Base-by-base conservation (phyloP, 2,797 vertebrate genomes). In the Loris lydekkerianus region DNA sequence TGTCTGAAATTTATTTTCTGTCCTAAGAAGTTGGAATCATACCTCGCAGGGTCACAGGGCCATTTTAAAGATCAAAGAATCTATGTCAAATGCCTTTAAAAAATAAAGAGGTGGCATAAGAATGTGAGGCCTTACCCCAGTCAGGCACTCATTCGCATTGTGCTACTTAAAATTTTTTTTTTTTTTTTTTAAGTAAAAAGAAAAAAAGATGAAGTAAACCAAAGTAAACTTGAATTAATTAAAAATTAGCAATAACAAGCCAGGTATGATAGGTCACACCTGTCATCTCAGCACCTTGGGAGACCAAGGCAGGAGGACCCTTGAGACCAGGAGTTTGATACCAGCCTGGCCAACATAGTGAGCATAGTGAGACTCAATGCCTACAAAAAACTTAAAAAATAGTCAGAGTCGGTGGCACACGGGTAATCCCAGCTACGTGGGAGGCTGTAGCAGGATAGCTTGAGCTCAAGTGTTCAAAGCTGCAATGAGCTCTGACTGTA, bases 181-280 rank as follows among this genome's bases (percentile, higher is more conserved):
- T 9, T 70, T 3, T 5, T 95, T 83, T 69, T 21, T 56, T 80
- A 94, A 84, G 20, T 34, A 82, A 81, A 89, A 69, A 81, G 87
- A 69, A 25, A 46, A 34, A 23, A 95, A 73, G 73, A 31, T 56
- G 89, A 97, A 91, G 81, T 65, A 77, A 56, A 69, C 61, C 4
- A 37, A 87, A 95, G 23, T 46, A 63, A 61, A 29, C 58, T 58
- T 49, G 67, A 78, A 65, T n/a, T 73, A 40, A 85, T 34, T 46
- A 49, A 85, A 92, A 94, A 43, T 70, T 61, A 46, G 34, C 27
- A 91, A 21, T 7, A 56, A 25, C 1, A 93, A 17, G 65, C 65
- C 17, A 17, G 65, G 65, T n/a, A n/a, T 3, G 0, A 0, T 18
- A 67, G 31, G 15, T n/a, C 31, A n/a, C 0, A 13, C 15, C 65